Conservation (phyloP, 1,140 invertebrate species). For the Drosophila sproati region DNA sequence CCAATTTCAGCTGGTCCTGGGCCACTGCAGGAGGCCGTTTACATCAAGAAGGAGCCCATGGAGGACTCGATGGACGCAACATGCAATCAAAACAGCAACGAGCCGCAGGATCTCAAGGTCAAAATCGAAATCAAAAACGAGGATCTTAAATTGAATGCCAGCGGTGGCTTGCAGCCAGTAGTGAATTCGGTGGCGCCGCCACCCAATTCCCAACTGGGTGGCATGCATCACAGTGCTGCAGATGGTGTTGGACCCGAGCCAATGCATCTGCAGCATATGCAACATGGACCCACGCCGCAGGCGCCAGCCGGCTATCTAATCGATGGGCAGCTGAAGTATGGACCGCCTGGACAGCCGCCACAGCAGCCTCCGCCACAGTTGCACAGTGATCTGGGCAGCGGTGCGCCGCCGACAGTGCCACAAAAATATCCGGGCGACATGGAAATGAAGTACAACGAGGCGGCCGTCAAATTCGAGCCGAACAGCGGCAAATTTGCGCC, state of each 20-base stretch:
- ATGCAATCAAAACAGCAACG: conserved; percentile 84
- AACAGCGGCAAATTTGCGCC: conserved; percentile 58
- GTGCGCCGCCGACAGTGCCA: conserved; percentile 35
- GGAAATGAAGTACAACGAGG: conserved; percentile 75
- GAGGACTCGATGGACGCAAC: conserved; percentile 84
- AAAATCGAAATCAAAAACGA: conserved; percentile 84
- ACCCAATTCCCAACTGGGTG: conserved; percentile 37
- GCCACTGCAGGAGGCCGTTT: conserved; percentile 57
- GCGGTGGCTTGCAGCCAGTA: conserved; percentile 45
- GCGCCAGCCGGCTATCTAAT: conserved; percentile 72
- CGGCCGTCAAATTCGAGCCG: conserved; percentile 58
- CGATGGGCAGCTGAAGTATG: conserved; percentile 77
- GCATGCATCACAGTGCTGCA: conserved; percentile 25
- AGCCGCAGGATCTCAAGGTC: conserved; percentile 83
- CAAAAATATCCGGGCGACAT: conserved; percentile 79
- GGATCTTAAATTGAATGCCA: conserved; percentile 58
- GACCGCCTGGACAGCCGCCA: conserved; percentile 48
- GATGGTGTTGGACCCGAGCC: conserved; percentile 44
- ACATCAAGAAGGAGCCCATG: conserved; percentile 84
- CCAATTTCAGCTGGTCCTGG: conserved; percentile 44
- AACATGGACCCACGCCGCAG: conserved; percentile 51
- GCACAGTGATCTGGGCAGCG: conserved; percentile 58
- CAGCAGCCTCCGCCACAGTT: conserved; percentile 71
- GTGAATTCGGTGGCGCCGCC: conserved; percentile 40
- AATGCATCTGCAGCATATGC: conserved; percentile 61